Conservation (phyloP, 2,888 invertebrate species). For the Andrena bicolor region DNA sequence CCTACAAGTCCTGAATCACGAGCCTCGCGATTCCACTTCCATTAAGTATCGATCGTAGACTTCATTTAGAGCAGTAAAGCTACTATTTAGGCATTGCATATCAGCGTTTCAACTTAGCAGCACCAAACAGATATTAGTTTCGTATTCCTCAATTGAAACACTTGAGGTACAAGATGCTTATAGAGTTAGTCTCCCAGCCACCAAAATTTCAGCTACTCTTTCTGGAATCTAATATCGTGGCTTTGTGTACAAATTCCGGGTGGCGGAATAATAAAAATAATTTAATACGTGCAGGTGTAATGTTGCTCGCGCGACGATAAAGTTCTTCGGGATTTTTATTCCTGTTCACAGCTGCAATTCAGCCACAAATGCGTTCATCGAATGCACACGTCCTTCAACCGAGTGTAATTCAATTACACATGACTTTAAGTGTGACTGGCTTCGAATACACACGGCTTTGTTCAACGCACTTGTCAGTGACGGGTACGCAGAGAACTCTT, state of each 20-base stretch:
- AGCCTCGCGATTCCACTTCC: not conserved
- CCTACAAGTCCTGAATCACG: not conserved
- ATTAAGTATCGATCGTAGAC: not conserved
- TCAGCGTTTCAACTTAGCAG: too few relatives aligned
- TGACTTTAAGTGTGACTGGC: constrained; percentile 25
- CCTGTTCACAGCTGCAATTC: constrained; percentile 45
- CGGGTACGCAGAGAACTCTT: not conserved
- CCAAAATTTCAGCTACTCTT: not conserved
- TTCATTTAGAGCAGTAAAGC: too few relatives aligned
- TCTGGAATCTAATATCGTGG: constrained; percentile 29
- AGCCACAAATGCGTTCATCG: constrained; percentile 45
- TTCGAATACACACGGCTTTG: constrained; percentile 24
- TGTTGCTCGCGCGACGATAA: constrained; percentile 87
- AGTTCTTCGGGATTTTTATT: constrained; percentile 50
- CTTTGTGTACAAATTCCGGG: constrained; percentile 51
- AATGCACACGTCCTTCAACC: constrained; percentile 12
- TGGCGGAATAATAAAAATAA: constrained; percentile 53
- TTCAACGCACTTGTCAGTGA: constrained; percentile 13
- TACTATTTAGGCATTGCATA: too few relatives aligned
- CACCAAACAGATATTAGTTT: too few relatives aligned
- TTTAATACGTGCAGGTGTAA: constrained; percentile 35
- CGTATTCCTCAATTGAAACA: too few relatives aligned
- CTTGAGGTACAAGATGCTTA: not conserved
- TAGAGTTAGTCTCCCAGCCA: not conserved
- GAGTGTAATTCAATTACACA: constrained; percentile 41